Evolutionary conservation across 1,140 invertebrate genomes (phyloP).

Genomic region (Heliothis virescens): DNA sequence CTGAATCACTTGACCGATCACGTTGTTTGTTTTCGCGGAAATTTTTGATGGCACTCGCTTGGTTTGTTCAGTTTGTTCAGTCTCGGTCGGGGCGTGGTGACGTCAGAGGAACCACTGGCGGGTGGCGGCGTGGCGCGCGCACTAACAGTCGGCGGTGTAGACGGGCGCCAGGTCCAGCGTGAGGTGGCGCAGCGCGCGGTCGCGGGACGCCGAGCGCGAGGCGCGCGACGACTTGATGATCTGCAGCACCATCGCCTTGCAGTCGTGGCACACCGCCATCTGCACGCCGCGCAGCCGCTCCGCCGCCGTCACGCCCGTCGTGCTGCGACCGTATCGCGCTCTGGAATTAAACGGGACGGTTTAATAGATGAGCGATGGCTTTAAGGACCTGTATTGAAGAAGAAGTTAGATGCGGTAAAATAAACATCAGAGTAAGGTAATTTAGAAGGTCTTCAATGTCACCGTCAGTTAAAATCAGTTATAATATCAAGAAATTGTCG

Average conservation of each 20-base stretch:
- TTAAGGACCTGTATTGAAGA: background rate
- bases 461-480: too few relatives aligned
- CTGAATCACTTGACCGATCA: slow-evolving; percentile 15
- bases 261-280: slow-evolving; percentile 97
- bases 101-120: background rate
- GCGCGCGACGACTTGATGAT: slow-evolving; percentile 95
- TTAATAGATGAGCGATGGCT: too few relatives aligned
- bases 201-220: slow-evolving; percentile 91
- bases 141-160: slow-evolving; percentile 93
- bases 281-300: slow-evolving; percentile 91
- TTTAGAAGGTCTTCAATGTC: too few relatives aligned
- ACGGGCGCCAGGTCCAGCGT: slow-evolving; percentile 93
- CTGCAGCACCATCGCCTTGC: slow-evolving; percentile 96
- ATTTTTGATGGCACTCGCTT: too few relatives aligned
- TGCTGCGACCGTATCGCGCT: slow-evolving; percentile 81
- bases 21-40: background rate
- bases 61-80: too few relatives aligned
- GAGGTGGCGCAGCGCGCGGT: slow-evolving; percentile 92
- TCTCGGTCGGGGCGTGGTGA: background rate
- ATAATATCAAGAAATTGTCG: too few relatives aligned
- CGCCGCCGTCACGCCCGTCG: slow-evolving; percentile 81
- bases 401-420: background rate
- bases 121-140: background rate
- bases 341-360: slow-evolving; percentile 48
- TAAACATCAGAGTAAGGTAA: too few relatives aligned